Percentiles rank a stretch among this genome's conserved stretches.
Conservation (phyloP, 2,797 vertebrate species). For the Periparus ater region DNA sequence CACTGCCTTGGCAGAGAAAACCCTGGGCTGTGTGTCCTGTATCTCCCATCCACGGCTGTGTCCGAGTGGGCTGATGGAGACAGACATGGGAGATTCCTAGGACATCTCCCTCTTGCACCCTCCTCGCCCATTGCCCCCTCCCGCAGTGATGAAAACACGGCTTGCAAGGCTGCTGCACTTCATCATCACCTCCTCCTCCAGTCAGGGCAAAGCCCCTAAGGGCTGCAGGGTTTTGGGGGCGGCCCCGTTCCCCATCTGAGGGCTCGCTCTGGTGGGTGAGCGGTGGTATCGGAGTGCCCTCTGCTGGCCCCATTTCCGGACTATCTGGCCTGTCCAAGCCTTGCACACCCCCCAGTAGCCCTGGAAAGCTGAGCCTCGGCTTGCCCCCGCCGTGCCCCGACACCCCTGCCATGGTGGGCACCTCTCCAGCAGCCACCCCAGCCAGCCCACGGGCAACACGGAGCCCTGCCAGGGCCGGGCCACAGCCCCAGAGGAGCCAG, state of each 20-base stretch:
- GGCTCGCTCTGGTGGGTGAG: neutral
- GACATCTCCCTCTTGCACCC: neutral
- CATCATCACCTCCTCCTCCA: neutral
- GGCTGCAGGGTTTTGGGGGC: neutral
- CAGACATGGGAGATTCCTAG: neutral
- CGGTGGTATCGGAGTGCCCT: constrained; percentile 57
- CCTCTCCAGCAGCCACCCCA: neutral
- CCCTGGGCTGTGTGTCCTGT: neutral
- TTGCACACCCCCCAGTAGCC: neutral
- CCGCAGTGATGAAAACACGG: neutral
- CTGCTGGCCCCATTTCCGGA: constrained; percentile 61
- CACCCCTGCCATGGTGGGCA: neutral
- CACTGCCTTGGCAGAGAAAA: neutral
- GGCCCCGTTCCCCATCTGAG: neutral
- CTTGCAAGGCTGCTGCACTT: neutral
- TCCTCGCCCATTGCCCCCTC: neutral
- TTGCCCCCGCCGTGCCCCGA: fast-evolving
- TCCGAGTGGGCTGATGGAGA: neutral
- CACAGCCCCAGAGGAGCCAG: neutral
- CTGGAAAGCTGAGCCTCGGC: neutral
- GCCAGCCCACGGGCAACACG: neutral
- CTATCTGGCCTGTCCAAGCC: neutral
- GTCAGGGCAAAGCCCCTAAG: neutral
- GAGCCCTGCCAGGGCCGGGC: neutral
- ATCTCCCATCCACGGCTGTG: fast-evolving